A percentile compares a stretch with the other conserved stretches of the same genome.
phyloP scores from a whole-genome alignment of 2,797 vertebrate species.

The Philypnodon macrostomus region DNA sequence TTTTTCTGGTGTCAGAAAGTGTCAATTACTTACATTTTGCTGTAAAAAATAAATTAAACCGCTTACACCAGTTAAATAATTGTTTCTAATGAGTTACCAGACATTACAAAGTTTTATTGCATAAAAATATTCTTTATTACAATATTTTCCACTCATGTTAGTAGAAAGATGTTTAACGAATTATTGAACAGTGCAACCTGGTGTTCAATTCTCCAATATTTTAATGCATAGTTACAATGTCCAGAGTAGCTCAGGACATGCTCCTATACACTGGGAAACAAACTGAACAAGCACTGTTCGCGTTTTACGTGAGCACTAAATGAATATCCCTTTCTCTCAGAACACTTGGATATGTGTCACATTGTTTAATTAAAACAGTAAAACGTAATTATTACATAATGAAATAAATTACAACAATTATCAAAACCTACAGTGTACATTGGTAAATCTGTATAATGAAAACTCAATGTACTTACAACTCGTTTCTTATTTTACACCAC shows the following conservation, averaged over 20 bases:
- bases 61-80: conserved; percentile 18
- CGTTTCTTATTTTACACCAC: conserved; percentile 37
- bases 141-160: conserved; percentile 65
- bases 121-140: conserved; percentile 77
- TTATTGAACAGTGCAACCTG: conserved; percentile 57
- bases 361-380: conserved; percentile 23
- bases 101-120: conserved; percentile 11
- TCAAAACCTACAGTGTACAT: conserved; percentile 29
- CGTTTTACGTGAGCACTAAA: conserved; percentile 19
- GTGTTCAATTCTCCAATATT: no score
- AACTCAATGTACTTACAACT: conserved; percentile 31
- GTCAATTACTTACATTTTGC: conserved; percentile 12
- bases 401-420: conserved; percentile 22
- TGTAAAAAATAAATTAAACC: background rate
- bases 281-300: background rate
- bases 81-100: background rate
- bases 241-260: conserved; percentile 23
- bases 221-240: conserved; percentile 62
- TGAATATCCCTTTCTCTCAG: conserved; percentile 60
- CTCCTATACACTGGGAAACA: conserved; percentile 11
- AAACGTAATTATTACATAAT: conserved; percentile 33
- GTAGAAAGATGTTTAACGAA: conserved; percentile 62
- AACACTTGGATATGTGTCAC: conserved; percentile 36
- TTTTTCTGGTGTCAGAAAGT: conserved; percentile 35
- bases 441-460: conserved; percentile 15